Conservation (phyloP, 2,113 vertebrate genomes). For the Brevimyrus niger region DNA sequence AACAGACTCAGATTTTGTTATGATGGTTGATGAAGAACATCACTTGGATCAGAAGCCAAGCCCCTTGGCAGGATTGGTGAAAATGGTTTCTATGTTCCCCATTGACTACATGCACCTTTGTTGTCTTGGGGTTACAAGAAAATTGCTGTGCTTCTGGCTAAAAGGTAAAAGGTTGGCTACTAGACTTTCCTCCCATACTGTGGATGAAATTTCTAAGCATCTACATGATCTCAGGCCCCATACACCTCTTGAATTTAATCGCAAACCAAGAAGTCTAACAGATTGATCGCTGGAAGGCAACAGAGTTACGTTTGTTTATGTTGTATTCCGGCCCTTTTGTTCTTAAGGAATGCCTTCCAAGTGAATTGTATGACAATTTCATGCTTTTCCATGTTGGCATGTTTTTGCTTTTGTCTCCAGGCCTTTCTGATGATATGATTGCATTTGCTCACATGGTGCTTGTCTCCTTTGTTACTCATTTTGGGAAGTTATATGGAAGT, state of each 20-base stretch:
- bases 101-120: neutral
- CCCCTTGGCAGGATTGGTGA: no score
- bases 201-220: conserved; percentile 17
- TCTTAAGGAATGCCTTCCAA: neutral
- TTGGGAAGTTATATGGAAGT: neutral
- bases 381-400: no score
- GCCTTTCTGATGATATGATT: neutral
- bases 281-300: neutral
- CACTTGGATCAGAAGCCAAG: no score
- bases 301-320: neutral
- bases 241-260: neutral
- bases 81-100: neutral
- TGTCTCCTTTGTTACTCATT: neutral
- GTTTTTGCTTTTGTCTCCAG: no score
- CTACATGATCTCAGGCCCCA: neutral
- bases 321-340: neutral
- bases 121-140: neutral
- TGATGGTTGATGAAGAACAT: no score
- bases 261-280: neutral
- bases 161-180: no score
- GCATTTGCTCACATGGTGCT: neutral
- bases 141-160: neutral
- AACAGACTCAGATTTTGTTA: no score
- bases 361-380: neutral
- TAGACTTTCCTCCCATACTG: neutral